Evolutionary conservation across 1,140 invertebrate genomes (phyloP).

Genomic region (Ceratitis capitata): DNA sequence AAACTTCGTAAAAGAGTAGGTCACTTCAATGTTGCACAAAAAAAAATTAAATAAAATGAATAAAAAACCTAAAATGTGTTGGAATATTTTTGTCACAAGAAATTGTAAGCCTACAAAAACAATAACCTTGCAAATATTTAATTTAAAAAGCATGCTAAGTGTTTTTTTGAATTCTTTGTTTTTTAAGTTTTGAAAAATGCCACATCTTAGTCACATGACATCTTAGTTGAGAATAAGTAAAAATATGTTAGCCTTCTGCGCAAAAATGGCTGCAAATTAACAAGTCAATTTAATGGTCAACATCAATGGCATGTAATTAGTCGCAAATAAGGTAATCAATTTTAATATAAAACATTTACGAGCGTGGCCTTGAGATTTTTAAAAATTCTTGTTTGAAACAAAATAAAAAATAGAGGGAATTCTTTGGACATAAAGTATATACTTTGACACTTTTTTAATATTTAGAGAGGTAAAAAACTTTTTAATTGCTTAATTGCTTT

Average conservation of each 20-base stretch:
- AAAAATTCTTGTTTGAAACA: not conserved
- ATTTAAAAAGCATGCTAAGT: not conserved
- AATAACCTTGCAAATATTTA: not conserved
- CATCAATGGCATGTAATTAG: not conserved
- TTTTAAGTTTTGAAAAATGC: too few species aligned
- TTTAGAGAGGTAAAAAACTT: too few species aligned
- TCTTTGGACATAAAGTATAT: too few species aligned
- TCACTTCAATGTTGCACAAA: not conserved
- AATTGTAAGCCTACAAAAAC: not conserved
- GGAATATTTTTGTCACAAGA: not conserved
- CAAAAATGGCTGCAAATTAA: not conserved
- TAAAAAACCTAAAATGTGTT: not conserved
- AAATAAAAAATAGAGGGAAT: too few species aligned
- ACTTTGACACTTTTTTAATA: too few species aligned
- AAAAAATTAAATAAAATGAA: not conserved
- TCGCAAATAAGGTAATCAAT: not conserved
- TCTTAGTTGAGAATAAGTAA: not conserved
- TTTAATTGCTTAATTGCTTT: too few species aligned
- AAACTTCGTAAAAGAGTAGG: not conserved
- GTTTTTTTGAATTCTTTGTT: too few species aligned
- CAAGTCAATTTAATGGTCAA: not conserved
- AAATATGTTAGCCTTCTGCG: not conserved
- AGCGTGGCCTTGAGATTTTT: not conserved
- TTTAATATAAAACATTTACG: not conserved
- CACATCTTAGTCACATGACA: not conserved